phyloP scores from a whole-genome alignment of 2,888 invertebrate genomes.

The Brachyptera putata region DNA sequence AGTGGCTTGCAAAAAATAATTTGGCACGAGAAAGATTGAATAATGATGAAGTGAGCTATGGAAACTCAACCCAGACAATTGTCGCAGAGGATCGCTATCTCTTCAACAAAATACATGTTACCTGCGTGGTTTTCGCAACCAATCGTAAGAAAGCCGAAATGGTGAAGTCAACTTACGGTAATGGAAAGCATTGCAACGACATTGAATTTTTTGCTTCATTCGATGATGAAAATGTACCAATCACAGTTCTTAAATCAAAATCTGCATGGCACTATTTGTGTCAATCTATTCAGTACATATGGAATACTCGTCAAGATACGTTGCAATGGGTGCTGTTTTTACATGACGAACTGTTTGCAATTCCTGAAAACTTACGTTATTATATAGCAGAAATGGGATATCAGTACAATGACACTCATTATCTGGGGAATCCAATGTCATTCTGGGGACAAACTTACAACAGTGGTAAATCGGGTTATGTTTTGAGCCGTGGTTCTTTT shows the following conservation, averaged over 20 bases:
- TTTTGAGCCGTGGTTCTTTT: constrained; percentile 50
- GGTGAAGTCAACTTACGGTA: constrained; percentile 45
- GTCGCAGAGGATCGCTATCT: constrained; percentile 34
- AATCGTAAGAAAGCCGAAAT: constrained; percentile 45
- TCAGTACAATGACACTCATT: constrained; percentile 44
- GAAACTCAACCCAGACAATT: constrained; percentile 32
- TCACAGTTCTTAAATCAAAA: constrained; percentile 28
- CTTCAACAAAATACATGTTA: constrained; percentile 42
- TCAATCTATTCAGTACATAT: constrained; percentile 43
- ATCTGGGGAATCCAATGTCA: constrained; percentile 52
- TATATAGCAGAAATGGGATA: constrained; percentile 47
- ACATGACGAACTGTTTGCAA: constrained; percentile 52
- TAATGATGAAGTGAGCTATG: constrained; percentile 39
- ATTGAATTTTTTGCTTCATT: constrained; percentile 27
- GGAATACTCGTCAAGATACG: constrained; percentile 38
- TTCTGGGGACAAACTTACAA: constrained; percentile 55
- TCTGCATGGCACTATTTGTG: constrained; percentile 48
- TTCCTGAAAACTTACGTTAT: constrained; percentile 54
- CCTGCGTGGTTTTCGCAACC: constrained; percentile 49
- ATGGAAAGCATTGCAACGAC: constrained; percentile 33
- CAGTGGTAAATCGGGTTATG: constrained; percentile 53
- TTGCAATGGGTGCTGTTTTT: constrained; percentile 53
- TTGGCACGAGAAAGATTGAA: not conserved
- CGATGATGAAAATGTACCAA: constrained; percentile 20
- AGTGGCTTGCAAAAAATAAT: not conserved